Base-by-base conservation (phyloP, 2,113 vertebrate genomes). In the Blennius ocellaris region DNA sequence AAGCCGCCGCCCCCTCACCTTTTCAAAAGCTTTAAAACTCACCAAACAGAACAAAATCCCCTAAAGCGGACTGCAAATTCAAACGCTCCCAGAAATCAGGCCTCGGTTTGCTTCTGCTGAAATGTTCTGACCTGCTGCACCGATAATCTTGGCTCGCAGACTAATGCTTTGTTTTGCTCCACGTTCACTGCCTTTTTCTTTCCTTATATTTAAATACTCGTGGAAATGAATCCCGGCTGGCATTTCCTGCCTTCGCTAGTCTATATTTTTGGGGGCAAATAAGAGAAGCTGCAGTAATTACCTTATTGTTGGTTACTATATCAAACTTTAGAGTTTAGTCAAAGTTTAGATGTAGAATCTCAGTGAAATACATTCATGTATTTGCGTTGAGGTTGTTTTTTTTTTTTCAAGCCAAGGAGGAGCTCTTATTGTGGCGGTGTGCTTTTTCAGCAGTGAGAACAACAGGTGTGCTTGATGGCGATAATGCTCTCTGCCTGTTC, bases 211-310 rank as follows among this genome's bases (percentile, higher is more conserved):
- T 39, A 21, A 48, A 69, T 53, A 58, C 48, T 85, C 56, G 64
- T 73, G 68, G 15, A 66, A 73, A 73, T 76, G 14, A 45, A 60
- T 55, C 56, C 48, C 1, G 52, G 14, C 64, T 57, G 45, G 45
- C 56, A 75, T 77, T 76, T 64, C 17, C 49, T 62, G 74, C 38
- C 67, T 43, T 70, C 75, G 77, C 51, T 30, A 49, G 61, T 60
- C 51, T 44, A 65, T 73, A 36, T 30, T 60, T 65, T 11, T 7
- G 11, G 0, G n/a, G n/a, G n/a, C n/a, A n/a, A n/a, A n/a, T n/a
- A n/a, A n/a, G n/a, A n/a, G n/a, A n/a, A n/a, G n/a, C n/a, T n/a
- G n/a, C n/a, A n/a, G n/a, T n/a, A n/a, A n/a, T n/a, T n/a, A n/a
- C n/a, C n/a, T n/a, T n/a, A n/a, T n/a, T n/a, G n/a, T n/a, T n/a